Evolutionary conservation across 2,797 vertebrate species (phyloP), one percentile per base, ranked within the genome.

Genomic region (Jordanella pulchra): DNA sequence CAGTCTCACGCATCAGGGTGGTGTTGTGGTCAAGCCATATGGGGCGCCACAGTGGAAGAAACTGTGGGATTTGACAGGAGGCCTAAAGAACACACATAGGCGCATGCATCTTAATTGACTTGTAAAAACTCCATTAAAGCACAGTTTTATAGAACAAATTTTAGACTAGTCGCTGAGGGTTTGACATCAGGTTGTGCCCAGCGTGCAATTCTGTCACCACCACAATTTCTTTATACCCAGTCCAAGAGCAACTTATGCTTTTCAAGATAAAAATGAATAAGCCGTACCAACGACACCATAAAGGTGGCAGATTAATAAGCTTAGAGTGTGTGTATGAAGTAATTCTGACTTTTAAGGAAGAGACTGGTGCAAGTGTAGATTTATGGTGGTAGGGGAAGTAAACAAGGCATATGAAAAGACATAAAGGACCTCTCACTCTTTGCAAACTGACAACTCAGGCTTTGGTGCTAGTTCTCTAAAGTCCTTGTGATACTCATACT

Each of bases 401-500:
- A 77, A 84, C 81, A 77, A 87, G 70, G 89, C 89, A 91, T 93
- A 91, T 92, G 89, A 92, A 82, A 85, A 87, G 88, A 80, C 32
- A 93, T 89, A 72, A 93, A 92, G 91, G 65, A 90, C 80, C 85
- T 87, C 77, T 87, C 87, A 90, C 93, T 94, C 94, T 95, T 25
- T 90, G 88, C 86, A 72, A 73, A 78, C 80, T 94, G 94, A 92
- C 93, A 87, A 89, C 80, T 92, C 80, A 79, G 91, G 82, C 89
- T 87, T 71, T 61, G 92, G 85, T 94, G 92, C 91, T 93, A 91
- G 82, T 95, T 95, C 91, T 94, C 85, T 89, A 91, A 93, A 89
- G 89, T 75, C 76, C 84, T 80, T 89, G 94, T 77, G 89, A 95
- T 93, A 90, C 84, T 91, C 78, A 90, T 88, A 91, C 85, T 86